phyloP scores from a whole-genome alignment of 1,140 invertebrate species.

The Aleiodes sp. region DNA sequence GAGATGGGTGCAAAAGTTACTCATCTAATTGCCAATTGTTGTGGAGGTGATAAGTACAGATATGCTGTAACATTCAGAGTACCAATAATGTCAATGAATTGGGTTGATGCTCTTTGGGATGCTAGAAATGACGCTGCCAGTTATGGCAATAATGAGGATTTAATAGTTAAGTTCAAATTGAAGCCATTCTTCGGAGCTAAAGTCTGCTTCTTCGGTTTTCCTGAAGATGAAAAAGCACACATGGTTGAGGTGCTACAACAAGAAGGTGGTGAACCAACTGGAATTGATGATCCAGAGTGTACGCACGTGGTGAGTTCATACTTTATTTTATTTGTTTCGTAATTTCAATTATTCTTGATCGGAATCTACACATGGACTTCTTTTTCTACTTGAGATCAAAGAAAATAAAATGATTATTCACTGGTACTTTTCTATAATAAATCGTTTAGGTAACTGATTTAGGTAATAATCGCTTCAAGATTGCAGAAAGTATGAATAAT shows the following conservation, averaged over 20 bases:
- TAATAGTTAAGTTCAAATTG: constrained; percentile 73
- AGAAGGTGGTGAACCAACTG: constrained; percentile 83
- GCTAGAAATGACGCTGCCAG: constrained; percentile 75
- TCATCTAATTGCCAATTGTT: constrained; percentile 89
- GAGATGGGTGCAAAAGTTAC: constrained; percentile 89
- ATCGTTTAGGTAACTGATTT: constrained; percentile 51
- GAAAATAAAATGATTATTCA: no score
- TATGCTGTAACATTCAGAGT: constrained; percentile 89
- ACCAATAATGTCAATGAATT: constrained; percentile 86
- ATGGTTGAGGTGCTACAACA: constrained; percentile 88
- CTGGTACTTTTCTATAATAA: constrained; percentile 21
- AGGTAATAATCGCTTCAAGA: constrained; percentile 47
- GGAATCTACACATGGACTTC: no score
- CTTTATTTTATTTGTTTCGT: neutral
- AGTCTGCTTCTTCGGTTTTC: constrained; percentile 90
- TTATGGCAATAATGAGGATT: constrained; percentile 69
- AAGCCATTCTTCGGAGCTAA: constrained; percentile 88
- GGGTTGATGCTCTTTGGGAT: constrained; percentile 89
- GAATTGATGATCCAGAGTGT: constrained; percentile 81
- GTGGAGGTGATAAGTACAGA: constrained; percentile 85
- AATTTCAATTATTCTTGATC: no score
- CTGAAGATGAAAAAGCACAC: constrained; percentile 86
- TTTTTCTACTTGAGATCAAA: no score
- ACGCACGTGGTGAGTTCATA: constrained; percentile 86
- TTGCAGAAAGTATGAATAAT: constrained; percentile 42